Evolutionary conservation across 2,113 vertebrate genomes (phyloP), one percentile per base, ranked within the genome.

Genomic region (Numenius arquata): DNA sequence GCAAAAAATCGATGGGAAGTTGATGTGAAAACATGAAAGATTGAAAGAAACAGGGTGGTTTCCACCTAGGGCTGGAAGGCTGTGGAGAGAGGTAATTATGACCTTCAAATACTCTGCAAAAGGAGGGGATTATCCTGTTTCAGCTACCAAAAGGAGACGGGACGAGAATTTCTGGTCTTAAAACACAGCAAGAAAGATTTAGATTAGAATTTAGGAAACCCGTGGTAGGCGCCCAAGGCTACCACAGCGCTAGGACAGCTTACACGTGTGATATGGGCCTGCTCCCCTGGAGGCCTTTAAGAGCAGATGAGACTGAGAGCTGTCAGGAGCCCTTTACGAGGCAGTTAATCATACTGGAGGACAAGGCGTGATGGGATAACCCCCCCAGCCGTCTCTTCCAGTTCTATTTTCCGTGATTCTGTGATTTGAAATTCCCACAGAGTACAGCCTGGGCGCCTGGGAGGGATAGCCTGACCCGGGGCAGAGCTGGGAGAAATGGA

Each of bases 361-460:
- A 30, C 59, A 22, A 34, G 34, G 53, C 18, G 11, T 6, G 63
- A 23, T 1, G 8, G 36, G 15, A 23, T 9, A n/a, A 40, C 4
- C 4, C 12, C 76, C 15, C 81, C 5, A 30, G 19, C 3, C 50
- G 13, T 11, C 50, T 27, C n/a, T 38, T 15, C 67, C 61, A 26
- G 1, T 4, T 25, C 81, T 70, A 2, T 36, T 40, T 13, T 5
- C 45, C 4, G 0, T 4, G 38, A 67, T 16, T 34, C 53, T 16
- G 77, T 7, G 61, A 13, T 34, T 34, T 38, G 56, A 29, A 40
- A n/a, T n/a, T 12, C 9, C n/a, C 5, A 30, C 80, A 4, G 8
- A 41, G 56, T 15, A 5, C 22, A n/a, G 13, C 1, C 25, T 5
- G 62, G 30, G 34, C 3, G 2, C 40, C 8, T 12, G 61, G 52